Conservation (phyloP, 2,888 invertebrate species). For the Heliconius ethilla region DNA sequence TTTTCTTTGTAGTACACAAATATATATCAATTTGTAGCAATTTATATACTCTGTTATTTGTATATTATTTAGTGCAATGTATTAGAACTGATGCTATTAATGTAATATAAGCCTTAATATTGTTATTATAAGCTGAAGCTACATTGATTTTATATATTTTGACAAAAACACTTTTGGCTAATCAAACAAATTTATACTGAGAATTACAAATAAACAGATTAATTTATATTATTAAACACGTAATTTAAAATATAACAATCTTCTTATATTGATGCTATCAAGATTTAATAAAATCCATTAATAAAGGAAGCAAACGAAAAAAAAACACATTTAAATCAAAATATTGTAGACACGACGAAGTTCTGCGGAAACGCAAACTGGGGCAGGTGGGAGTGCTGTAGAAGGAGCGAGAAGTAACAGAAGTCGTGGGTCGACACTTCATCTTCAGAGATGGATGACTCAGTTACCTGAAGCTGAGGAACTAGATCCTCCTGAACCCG, state of each 20-base stretch:
- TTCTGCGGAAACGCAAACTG: conserved; percentile 75
- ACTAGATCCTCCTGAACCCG: conserved; percentile 77
- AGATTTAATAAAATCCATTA: background rate
- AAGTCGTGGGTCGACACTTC: conserved; percentile 87
- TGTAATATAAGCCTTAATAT: background rate
- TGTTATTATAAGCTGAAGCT: too few species aligned
- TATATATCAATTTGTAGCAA: background rate
- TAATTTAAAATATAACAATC: background rate
- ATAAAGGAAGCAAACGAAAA: background rate
- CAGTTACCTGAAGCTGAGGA: conserved; percentile 85
- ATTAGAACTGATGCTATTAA: background rate
- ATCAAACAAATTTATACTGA: background rate
- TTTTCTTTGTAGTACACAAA: conserved; percentile 65
- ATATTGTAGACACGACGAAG: conserved; percentile 69
- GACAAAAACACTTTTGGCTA: background rate
- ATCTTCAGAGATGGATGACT: conserved; percentile 91
- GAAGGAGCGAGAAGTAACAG: conserved; percentile 76
- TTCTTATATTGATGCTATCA: background rate
- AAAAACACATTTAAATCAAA: conserved; percentile 7
- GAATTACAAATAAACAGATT: background rate
- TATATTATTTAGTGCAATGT: background rate
- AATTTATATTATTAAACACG: background rate
- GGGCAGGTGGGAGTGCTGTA: conserved; percentile 67
- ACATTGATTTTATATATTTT: too few species aligned
- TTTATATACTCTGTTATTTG: background rate